Evolutionary conservation across 2,113 vertebrate genomes (phyloP).

Genomic region (Coreoperca whiteheadi): DNA sequence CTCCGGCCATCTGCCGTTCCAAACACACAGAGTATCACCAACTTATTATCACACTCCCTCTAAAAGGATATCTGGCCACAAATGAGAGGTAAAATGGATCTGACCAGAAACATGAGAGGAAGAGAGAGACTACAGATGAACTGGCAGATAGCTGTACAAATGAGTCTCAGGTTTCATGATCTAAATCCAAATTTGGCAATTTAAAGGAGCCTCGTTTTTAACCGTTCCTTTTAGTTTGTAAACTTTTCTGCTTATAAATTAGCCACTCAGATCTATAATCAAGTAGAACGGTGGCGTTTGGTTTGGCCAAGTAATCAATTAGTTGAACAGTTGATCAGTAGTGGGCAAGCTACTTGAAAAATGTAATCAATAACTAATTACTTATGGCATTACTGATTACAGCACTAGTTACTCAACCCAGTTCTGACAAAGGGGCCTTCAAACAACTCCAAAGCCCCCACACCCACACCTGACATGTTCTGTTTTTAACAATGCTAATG

Average conservation of each 20-base stretch:
- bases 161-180: neutral
- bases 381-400: neutral
- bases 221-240: neutral
- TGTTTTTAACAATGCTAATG: neutral
- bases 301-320: no score
- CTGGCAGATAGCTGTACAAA: neutral
- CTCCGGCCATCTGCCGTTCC: slow-evolving; percentile 68
- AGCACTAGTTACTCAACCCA: neutral
- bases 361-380: neutral
- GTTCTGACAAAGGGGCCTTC: neutral
- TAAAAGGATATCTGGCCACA: slow-evolving; percentile 46
- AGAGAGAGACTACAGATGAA: neutral
- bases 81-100: slow-evolving; percentile 17
- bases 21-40: slow-evolving; percentile 34
- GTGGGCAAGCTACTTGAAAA: neutral
- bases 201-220: neutral
- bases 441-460: no score
- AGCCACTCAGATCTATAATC: neutral
- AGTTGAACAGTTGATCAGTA: no score
- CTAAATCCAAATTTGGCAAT: neutral
- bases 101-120: slow-evolving; percentile 17
- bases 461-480: neutral
- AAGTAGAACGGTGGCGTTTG: neutral
- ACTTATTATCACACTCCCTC: slow-evolving; percentile 22
- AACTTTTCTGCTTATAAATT: neutral